phyloP scores from a whole-genome alignment of 2,888 invertebrate species.

The Lacanobia oleracea region DNA sequence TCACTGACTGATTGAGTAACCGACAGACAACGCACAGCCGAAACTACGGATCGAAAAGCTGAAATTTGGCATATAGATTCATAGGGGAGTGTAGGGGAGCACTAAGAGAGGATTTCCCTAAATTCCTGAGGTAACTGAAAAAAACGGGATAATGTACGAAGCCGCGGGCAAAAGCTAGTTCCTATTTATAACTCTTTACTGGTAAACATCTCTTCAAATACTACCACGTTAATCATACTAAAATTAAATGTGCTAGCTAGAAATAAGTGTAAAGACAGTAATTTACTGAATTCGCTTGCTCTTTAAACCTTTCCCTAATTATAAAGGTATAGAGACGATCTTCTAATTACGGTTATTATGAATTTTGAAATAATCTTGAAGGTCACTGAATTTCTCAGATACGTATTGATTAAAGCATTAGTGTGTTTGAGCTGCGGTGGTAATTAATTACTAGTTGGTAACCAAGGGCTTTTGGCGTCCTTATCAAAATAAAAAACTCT shows the following conservation, averaged over 20 bases:
- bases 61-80: too few species aligned
- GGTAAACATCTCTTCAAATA: neutral
- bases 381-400: conserved; percentile 13
- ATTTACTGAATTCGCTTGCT: conserved; percentile 12
- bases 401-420: conserved; percentile 24
- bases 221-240: neutral
- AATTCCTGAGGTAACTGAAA: too few species aligned
- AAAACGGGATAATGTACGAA: too few species aligned
- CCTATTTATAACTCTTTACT: neutral
- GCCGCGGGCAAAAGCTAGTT: too few species aligned
- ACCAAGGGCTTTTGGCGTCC: conserved; percentile 5
- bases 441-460: conserved; percentile 20
- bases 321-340: neutral
- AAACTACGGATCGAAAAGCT: too few species aligned
- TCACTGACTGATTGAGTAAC: too few species aligned
- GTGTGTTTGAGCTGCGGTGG: neutral
- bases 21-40: too few species aligned
- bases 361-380: conserved; percentile 24
- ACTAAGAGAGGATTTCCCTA: too few species aligned
- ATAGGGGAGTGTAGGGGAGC: too few species aligned
- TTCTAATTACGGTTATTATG: conserved; percentile 19
- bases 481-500: conserved; percentile 13
- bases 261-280: neutral
- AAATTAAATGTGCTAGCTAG: neutral
- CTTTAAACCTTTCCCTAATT: neutral